Conservation (phyloP, 2,113 vertebrate species). For the Hystrix cristata region DNA sequence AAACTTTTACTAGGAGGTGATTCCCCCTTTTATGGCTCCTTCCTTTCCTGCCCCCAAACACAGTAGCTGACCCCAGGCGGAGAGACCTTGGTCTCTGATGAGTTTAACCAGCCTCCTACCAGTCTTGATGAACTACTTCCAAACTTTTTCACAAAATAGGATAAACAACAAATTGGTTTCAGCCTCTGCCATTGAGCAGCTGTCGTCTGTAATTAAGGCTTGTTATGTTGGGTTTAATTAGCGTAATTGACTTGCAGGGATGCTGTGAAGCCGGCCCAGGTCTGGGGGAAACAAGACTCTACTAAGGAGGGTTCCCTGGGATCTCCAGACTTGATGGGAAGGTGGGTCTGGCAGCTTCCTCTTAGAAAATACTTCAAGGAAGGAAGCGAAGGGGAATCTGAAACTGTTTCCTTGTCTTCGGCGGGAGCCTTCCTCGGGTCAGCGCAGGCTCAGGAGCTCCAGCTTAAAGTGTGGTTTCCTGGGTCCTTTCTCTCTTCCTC, state of each 20-base stretch:
- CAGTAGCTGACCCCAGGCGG: background rate
- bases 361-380: background rate
- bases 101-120: background rate
- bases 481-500: background rate
- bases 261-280: background rate
- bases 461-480: background rate
- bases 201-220: background rate
- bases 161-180: background rate
- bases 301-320: background rate
- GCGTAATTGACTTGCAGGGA: background rate
- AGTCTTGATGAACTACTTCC: background rate
- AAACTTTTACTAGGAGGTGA: slow-evolving; percentile 24
- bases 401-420: background rate
- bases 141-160: background rate
- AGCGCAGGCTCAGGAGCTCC: too few species aligned
- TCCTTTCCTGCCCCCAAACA: background rate
- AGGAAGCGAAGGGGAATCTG: background rate
- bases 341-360: background rate
- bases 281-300: background rate
- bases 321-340: background rate
- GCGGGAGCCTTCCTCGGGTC: background rate
- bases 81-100: background rate
- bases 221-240: background rate
- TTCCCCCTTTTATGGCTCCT: background rate
- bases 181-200: background rate